A percentile compares a stretch with the other conserved stretches of the same genome.
These are phyloP conservation scores for Miniopterus natalensis DNA, from an alignment of 2,113 vertebrate genomes.

Conservation along the genomic window DNA sequence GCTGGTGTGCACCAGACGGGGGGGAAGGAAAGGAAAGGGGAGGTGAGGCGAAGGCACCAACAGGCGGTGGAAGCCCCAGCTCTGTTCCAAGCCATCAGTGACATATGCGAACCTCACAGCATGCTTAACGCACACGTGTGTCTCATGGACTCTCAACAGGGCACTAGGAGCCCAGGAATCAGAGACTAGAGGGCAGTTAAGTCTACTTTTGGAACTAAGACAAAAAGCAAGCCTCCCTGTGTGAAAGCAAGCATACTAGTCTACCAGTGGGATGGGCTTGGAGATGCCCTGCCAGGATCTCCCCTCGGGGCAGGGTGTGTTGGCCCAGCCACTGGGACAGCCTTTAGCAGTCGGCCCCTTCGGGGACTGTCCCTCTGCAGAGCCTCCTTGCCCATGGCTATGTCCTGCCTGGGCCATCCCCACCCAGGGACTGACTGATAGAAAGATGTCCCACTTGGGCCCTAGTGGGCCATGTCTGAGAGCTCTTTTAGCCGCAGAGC, in stretches of 20 bases:
- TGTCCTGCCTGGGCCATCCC: not conserved
- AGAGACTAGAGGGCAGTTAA: not conserved
- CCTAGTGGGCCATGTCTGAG: not conserved
- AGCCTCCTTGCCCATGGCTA: not conserved
- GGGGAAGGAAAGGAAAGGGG: not conserved
- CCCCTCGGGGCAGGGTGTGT: not conserved
- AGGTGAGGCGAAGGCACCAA: accelerated
- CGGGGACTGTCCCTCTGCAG: not conserved
- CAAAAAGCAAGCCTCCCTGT: not conserved
- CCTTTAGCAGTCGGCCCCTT: too few relatives aligned
- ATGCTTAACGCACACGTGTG: accelerated
- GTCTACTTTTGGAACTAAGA: not conserved
- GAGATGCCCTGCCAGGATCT: too few relatives aligned
- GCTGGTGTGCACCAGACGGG: accelerated
- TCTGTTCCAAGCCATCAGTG: not conserved
- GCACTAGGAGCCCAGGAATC: not conserved
- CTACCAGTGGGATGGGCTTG: not conserved
- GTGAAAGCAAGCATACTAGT: not conserved
- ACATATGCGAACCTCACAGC: not conserved
- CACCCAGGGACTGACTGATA: too few relatives aligned
- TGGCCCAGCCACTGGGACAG: too few relatives aligned
- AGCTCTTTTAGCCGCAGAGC: not conserved
- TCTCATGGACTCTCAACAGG: not conserved
- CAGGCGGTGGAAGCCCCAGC: accelerated
- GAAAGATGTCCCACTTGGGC: too few relatives aligned